phyloP scores from a whole-genome alignment of 2,888 invertebrate genomes.

The Polietes domitor region DNA sequence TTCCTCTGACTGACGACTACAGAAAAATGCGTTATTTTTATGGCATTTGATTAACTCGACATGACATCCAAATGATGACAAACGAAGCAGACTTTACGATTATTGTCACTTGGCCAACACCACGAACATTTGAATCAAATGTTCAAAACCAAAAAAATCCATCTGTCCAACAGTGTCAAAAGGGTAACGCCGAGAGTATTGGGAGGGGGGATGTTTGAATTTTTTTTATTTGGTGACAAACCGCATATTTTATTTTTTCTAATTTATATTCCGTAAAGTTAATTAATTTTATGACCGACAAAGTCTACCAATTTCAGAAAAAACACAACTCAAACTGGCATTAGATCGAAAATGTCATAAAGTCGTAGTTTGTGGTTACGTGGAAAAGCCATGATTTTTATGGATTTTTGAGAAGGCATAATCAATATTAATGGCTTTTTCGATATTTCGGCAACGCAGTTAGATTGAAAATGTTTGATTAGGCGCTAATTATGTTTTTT shows the following conservation, averaged over 20 bases:
- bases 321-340: neutral
- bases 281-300: neutral
- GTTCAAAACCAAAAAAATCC: neutral
- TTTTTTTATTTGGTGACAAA: conserved; percentile 9
- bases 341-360: conserved; percentile 2
- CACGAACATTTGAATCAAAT: neutral
- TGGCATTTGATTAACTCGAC: neutral
- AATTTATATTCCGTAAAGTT: neutral
- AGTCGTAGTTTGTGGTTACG: too few species aligned
- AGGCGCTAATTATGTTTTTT: conserved; percentile 13
- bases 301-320: neutral
- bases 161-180: too few species aligned
- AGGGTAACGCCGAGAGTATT: too few species aligned
- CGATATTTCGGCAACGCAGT: neutral
- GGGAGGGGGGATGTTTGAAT: neutral
- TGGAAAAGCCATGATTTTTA: conserved; percentile 23
- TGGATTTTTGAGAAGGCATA: neutral
- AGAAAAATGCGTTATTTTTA: neutral
- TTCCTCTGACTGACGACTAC: neutral
- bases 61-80: neutral
- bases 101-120: neutral
- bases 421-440: conserved; percentile 11
- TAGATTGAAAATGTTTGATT: conserved; percentile 7
- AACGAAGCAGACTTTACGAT: neutral
- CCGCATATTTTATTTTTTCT: neutral